Evolutionary conservation across 2,113 vertebrate genomes (phyloP), one percentile per base, ranked within the genome.

Genomic region (Centropus unirufus): DNA sequence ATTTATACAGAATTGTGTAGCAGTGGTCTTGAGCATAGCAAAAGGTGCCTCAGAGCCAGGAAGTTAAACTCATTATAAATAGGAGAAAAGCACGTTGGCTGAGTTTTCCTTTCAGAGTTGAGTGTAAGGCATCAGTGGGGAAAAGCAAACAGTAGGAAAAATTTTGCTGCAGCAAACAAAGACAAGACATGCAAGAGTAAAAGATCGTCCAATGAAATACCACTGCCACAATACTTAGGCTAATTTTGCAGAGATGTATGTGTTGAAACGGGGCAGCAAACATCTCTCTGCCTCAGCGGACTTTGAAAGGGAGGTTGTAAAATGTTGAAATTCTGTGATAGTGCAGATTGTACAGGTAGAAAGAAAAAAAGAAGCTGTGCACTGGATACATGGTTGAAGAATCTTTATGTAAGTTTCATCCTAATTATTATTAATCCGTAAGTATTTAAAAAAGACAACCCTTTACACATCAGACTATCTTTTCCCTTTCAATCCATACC

Each of bases 1-100:
- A 67, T 93, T 92, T 90, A 88, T 81, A 94, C 23, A 70, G 46
- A 86, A 47, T 39, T 79, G 14, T 85, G 63, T 75, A 64, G 69
- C 47, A 75, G 68, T 83, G 79, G 57, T 83, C 92, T 92, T 4
- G 13, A 94, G 62, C 63, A 73, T 16, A 62, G 61, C 19, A 75
- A 70, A 90, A 94, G 87, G 88, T 96, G 36, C 83, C 64, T n/a
- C 24, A 81, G 57, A 89, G 80, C 88, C 90, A 92, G 80, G 76
- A 93, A 84, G 62, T 49, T 77, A 94, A 87, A 61, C 8, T 78
- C 44, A 66, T 86, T 75, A 63, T 90, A 75, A 90, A 70, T 67
- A 19, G 47, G 78, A 93, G 5, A 46, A 73, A 87, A 93, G 24
- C 47, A 87, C 82, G 57, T 47, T 83, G 62, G 7, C 39, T 77